Percentiles rank a stretch among this genome's conserved stretches.
phyloP scores from a whole-genome alignment of 2,888 invertebrate genomes.

The Oxytorus armatus region DNA sequence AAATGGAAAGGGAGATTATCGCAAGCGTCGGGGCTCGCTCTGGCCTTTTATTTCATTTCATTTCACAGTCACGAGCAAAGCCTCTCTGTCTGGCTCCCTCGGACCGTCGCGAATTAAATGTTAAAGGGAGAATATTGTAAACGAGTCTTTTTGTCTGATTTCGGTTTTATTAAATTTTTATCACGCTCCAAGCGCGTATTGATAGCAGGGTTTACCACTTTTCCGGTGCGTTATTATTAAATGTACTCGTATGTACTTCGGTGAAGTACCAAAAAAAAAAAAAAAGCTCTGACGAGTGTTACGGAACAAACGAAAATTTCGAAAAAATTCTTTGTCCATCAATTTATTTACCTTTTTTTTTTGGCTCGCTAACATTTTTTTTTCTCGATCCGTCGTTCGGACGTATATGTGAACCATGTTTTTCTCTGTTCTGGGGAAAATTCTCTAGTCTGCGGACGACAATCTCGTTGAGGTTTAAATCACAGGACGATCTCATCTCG shows the following conservation, averaged over 20 bases:
- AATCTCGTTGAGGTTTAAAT: constrained; percentile 48
- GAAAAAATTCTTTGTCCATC: constrained; percentile 6
- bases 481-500: constrained; percentile 50
- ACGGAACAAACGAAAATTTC: background rate
- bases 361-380: background rate
- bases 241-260: background rate
- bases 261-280: background rate
- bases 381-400: background rate
- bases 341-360: background rate
- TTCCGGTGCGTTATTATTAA: background rate
- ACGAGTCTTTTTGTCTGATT: background rate
- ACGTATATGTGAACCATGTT: background rate
- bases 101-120: constrained; percentile 23
- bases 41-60: constrained; percentile 6
- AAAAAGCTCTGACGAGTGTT: no score
- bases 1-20: constrained; percentile 13
- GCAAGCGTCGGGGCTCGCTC: background rate
- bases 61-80: background rate
- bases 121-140: background rate
- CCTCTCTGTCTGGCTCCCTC: no score
- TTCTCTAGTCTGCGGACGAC: background rate
- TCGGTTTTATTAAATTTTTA: background rate
- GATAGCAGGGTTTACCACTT: background rate
- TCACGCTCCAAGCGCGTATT: background rate
- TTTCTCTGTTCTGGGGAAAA: background rate